A percentile compares a stretch with the other conserved stretches of the same genome.
phyloP scores from a whole-genome alignment of 2,888 invertebrate genomes.

The Aphrophora alni region DNA sequence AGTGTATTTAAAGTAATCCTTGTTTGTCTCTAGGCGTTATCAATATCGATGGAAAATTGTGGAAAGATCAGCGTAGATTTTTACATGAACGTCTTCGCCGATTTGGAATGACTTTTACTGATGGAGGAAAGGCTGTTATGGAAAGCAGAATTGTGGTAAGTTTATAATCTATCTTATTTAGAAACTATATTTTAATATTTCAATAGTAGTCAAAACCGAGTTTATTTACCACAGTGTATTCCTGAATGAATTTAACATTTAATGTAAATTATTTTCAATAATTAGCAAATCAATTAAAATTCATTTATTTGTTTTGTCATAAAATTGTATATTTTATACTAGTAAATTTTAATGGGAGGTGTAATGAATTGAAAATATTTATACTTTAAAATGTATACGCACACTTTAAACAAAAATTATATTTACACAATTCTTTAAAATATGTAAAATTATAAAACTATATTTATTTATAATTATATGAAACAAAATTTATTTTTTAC shows the following conservation, averaged over 20 bases:
- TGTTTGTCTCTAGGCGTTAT: constrained; percentile 73
- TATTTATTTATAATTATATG: too few species aligned
- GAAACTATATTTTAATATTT: neutral
- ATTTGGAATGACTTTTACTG: constrained; percentile 88
- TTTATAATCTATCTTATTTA: constrained; percentile 47
- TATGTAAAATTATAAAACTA: too few species aligned
- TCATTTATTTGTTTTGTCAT: too few species aligned
- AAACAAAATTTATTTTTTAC: too few species aligned
- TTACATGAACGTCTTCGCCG: constrained; percentile 83
- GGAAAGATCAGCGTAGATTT: constrained; percentile 90
- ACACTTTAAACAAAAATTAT: too few species aligned
- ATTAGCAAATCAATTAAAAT: too few species aligned
- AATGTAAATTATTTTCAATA: too few species aligned
- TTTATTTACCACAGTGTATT: neutral
- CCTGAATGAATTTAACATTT: too few species aligned
- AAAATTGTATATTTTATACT: too few species aligned
- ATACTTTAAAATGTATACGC: neutral
- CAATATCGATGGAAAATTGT: constrained; percentile 86
- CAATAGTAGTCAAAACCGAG: neutral
- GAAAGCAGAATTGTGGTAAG: constrained; percentile 83
- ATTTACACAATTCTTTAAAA: too few species aligned
- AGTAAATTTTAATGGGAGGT: too few species aligned
- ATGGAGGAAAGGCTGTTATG: constrained; percentile 80
- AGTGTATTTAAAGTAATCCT: neutral
- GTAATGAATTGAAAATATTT: too few species aligned